Percentiles rank a stretch among this genome's conserved stretches.
Conservation (phyloP, 1,140 invertebrate species). For the Orchestia grillus region DNA sequence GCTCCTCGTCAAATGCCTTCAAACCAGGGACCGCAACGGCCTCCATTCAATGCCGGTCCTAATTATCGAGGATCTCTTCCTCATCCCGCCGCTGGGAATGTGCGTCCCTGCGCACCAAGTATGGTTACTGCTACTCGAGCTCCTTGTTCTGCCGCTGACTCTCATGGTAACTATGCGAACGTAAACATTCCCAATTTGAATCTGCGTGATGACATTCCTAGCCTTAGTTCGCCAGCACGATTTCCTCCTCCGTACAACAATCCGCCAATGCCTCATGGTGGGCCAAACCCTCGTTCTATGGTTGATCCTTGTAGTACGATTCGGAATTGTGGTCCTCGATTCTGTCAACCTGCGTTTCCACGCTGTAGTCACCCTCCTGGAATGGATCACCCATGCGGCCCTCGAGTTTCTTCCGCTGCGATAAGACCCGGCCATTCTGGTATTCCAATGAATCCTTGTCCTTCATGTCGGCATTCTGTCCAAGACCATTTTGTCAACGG, state of each 20-base stretch:
- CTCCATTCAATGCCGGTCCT: not conserved
- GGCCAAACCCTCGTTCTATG: not conserved
- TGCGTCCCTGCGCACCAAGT: not conserved
- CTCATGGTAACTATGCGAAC: not conserved
- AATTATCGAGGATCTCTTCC: not conserved
- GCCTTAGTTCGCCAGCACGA: not conserved
- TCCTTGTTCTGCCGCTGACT: not conserved
- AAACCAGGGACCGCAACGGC: not conserved
- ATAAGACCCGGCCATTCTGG: not conserved
- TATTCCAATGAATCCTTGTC: not conserved
- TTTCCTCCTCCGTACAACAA: conserved; percentile 34
- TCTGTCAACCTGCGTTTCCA: conserved; percentile 1
- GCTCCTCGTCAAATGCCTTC: not conserved
- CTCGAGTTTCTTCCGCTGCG: not conserved
- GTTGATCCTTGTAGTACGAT: not conserved
- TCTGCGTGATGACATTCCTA: not conserved
- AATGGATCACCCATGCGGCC: conserved; percentile 5
- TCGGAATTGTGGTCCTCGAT: conserved; percentile 27
- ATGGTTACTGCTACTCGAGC: not conserved
- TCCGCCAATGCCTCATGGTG: not conserved
- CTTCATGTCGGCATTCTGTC: conserved; percentile 20
- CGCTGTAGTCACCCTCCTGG: not conserved
- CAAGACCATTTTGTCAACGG: conserved; percentile 26
- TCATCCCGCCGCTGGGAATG: not conserved
- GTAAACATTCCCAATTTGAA: not conserved